Percentiles rank a stretch among this genome's conserved stretches.
These are phyloP conservation scores for Entelurus aequoreus DNA, from an alignment of 2,113 vertebrate species.

Conservation along the genomic window DNA sequence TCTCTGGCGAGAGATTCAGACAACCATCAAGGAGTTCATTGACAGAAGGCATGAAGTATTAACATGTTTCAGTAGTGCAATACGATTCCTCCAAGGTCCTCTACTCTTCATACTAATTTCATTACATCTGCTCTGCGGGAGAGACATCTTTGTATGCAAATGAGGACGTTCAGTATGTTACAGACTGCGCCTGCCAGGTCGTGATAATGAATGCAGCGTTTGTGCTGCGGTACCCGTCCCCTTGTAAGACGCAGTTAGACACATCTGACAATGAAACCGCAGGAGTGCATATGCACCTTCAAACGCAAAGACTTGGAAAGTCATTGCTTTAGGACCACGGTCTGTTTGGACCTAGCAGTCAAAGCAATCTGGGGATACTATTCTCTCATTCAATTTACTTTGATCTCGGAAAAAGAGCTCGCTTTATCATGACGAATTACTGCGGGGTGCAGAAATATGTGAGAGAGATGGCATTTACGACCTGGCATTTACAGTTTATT, in stretches of 20 bases:
- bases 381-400: too few relatives aligned
- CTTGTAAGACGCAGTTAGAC: constrained; percentile 25
- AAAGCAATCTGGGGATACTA: too few relatives aligned
- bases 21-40: constrained; percentile 34
- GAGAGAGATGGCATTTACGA: too few relatives aligned
- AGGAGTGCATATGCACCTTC: neutral
- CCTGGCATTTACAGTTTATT: too few relatives aligned
- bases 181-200: constrained; percentile 47
- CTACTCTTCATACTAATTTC: constrained; percentile 59
- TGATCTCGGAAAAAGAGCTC: too few relatives aligned
- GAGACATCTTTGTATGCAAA: constrained; percentile 68
- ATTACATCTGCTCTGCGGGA: constrained; percentile 52
- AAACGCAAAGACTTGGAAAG: neutral
- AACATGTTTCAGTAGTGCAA: constrained; percentile 42
- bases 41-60: constrained; percentile 49
- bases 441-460: too few relatives aligned
- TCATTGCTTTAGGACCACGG: too few relatives aligned
- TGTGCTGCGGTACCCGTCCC: constrained; percentile 36
- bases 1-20: constrained; percentile 15
- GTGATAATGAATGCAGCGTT: constrained; percentile 46
- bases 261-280: constrained; percentile 13
- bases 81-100: constrained; percentile 41
- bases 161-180: constrained; percentile 48
- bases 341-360: too few relatives aligned
- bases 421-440: too few relatives aligned